phyloP scores from a whole-genome alignment of 2,113 vertebrate species.

The Oceanites oceanicus region DNA sequence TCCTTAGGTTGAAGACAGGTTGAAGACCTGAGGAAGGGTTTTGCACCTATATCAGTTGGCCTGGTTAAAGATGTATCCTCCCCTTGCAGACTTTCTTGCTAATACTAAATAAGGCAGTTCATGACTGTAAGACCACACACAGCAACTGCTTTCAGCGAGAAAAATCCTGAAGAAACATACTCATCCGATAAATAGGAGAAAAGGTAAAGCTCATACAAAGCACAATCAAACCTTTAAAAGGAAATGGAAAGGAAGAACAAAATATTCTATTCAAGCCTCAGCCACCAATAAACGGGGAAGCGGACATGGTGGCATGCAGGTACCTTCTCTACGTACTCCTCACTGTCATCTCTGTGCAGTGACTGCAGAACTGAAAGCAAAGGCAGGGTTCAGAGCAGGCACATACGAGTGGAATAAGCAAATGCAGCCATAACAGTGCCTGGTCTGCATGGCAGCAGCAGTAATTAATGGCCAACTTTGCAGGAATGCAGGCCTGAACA shows the following conservation, averaged over 20 bases:
- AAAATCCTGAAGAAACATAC: constrained; percentile 15
- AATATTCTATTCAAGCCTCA: not conserved
- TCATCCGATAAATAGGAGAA: constrained; percentile 20
- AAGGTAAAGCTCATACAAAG: constrained; percentile 8
- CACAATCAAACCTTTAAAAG: constrained; percentile 29
- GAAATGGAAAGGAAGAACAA: not conserved
- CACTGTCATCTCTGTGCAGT: not conserved
- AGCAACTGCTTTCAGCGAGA: not conserved
- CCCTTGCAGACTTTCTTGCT: not conserved
- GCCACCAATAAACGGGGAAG: not conserved
- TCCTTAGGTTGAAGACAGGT: not conserved
- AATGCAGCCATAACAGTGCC: not conserved
- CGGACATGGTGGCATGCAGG: not conserved
- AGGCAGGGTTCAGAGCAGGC: not conserved
- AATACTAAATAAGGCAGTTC: constrained; percentile 24
- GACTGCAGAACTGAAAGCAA: not conserved
- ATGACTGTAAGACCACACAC: not conserved
- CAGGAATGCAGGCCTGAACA: not conserved
- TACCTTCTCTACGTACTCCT: not conserved
- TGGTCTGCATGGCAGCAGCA: not conserved
- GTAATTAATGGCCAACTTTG: not conserved
- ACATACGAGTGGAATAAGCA: not conserved
- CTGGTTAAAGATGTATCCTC: not conserved
- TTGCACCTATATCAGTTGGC: not conserved
- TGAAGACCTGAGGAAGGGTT: not conserved